Percentiles rank a stretch among this genome's conserved stretches.
These are phyloP conservation scores for Papilio helenus DNA, from an alignment of 1,140 invertebrate species.

Conservation along the genomic window DNA sequence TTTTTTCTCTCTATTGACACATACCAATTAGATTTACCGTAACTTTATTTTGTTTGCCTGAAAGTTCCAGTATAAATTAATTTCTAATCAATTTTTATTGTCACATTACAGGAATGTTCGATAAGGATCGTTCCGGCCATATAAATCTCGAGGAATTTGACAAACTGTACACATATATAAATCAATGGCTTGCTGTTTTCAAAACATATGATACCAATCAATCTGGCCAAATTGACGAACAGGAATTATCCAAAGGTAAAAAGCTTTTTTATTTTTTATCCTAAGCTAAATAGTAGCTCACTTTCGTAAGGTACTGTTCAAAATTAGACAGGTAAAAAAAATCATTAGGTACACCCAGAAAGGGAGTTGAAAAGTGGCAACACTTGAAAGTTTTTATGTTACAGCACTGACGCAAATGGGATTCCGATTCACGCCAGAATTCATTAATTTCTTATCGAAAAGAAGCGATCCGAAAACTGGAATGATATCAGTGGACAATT, in stretches of 20 bases:
- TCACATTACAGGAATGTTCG: conserved; percentile 90
- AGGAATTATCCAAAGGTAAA: conserved; percentile 90
- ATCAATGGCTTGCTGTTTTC: conserved; percentile 93
- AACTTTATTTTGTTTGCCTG: neutral
- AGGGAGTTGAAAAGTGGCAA: neutral
- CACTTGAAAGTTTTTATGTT: conserved; percentile 44
- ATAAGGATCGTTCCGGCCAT: conserved; percentile 92
- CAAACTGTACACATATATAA: conserved; percentile 94
- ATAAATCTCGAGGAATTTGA: conserved; percentile 94
- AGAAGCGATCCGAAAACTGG: conserved; percentile 86
- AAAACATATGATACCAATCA: conserved; percentile 91
- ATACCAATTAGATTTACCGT: neutral
- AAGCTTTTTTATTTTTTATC: conserved; percentile 26
- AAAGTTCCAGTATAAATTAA: neutral
- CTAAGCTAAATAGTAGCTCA: neutral
- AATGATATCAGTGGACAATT: conserved; percentile 92
- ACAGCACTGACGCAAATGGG: conserved; percentile 94
- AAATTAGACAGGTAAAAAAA: too few species aligned
- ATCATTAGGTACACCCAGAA: too few species aligned
- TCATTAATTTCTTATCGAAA: conserved; percentile 88
- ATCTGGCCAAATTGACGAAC: conserved; percentile 92
- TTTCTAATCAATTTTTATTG: conserved; percentile 11
- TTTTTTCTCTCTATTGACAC: neutral
- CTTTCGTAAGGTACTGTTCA: neutral
- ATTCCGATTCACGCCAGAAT: conserved; percentile 91